Evolutionary conservation across 2,797 vertebrate species (phyloP).

Genomic region (Heteromormyrus szaboi): DNA sequence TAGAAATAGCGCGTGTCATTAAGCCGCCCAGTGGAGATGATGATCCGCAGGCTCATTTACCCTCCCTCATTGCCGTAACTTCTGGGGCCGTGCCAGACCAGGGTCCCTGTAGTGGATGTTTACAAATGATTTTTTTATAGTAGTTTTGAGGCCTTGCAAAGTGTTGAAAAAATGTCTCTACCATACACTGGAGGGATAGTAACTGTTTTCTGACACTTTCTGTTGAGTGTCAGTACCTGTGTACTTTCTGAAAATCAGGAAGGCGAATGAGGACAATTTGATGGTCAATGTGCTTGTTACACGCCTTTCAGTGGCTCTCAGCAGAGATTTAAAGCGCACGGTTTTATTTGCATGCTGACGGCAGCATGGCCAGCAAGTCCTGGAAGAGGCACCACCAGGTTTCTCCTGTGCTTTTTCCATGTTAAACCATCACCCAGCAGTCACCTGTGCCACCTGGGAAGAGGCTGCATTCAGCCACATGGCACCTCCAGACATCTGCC

Average conservation of each 20-base stretch:
- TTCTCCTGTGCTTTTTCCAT: background rate
- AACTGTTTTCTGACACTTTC: background rate
- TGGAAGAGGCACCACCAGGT: background rate
- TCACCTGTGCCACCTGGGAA: background rate
- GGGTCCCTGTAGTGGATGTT: background rate
- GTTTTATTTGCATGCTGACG: background rate
- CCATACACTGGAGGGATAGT: background rate
- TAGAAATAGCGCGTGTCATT: conserved; percentile 28
- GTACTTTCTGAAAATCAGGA: background rate
- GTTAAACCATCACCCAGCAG: background rate
- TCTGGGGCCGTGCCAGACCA: background rate
- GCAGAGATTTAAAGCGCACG: background rate
- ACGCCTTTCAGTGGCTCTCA: background rate
- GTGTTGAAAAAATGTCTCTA: background rate
- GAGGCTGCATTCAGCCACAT: background rate
- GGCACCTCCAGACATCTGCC: background rate
- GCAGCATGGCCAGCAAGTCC: background rate
- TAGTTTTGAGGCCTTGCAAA: background rate
- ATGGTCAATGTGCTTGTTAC: background rate
- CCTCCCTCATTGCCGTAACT: background rate
- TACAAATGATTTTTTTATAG: background rate
- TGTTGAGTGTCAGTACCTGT: background rate
- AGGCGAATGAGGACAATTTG: background rate
- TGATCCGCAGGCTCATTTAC: background rate
- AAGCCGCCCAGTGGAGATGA: conserved; percentile 24